phyloP scores from a whole-genome alignment of 2,113 vertebrate genomes.

The Anas platyrhynchos region DNA sequence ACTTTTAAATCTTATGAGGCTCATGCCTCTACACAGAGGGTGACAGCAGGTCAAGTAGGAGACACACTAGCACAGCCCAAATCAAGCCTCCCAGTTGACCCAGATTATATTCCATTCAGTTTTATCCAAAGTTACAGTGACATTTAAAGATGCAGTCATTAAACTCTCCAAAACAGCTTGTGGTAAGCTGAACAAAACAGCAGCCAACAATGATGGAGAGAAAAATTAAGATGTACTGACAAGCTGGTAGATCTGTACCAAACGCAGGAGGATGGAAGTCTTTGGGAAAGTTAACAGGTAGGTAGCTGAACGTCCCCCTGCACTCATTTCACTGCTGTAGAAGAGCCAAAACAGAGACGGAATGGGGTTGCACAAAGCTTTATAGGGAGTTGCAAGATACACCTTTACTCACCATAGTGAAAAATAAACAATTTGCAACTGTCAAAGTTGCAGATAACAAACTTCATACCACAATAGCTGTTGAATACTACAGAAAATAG shows the following conservation, averaged over 20 bases:
- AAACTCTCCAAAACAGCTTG: not conserved
- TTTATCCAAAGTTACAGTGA: not conserved
- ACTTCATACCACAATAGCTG: not conserved
- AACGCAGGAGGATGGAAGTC: not conserved
- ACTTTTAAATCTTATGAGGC: not conserved
- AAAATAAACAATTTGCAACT: not conserved
- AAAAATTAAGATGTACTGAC: not conserved
- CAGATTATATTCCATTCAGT: not conserved
- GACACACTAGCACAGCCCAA: not conserved
- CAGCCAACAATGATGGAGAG: not conserved
- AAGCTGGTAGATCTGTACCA: not conserved
- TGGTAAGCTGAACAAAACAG: not conserved
- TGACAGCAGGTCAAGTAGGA: not conserved
- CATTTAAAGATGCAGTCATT: not conserved
- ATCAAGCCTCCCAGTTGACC: not conserved
- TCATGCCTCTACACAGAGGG: fast-evolving
- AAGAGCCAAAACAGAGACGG: not conserved
- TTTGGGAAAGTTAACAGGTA: not conserved
- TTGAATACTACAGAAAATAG: fast-evolving
- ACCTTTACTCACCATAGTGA: not conserved
- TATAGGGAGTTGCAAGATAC: not conserved
- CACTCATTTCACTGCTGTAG: not conserved
- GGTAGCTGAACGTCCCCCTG: fast-evolving
- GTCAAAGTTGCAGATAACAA: not conserved
- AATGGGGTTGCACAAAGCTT: not conserved